Base-by-base conservation (phyloP, 2,113 vertebrate genomes). In the Perca schrenkii region DNA sequence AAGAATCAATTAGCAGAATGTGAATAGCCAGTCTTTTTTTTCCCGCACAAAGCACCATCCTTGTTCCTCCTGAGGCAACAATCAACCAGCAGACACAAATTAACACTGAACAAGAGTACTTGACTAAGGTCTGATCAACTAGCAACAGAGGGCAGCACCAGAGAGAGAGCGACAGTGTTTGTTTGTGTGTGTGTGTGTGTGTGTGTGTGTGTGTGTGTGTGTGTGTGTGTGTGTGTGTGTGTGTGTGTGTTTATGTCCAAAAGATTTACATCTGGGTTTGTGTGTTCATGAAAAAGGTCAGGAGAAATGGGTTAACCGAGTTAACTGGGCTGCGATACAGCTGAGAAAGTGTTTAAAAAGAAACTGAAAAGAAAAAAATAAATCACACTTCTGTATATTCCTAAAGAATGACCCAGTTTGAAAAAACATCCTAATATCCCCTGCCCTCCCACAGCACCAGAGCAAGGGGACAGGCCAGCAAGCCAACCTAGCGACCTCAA, bases 51-150 rank as follows among this genome's bases (percentile, higher is more conserved):
- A 74, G 77, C 54, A 15, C 58, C 13, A 21, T 67, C 62, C 65
- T 77, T 71, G 74, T 81, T 79, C 67, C 88, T 88, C 91, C 86
- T 57, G 91, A 91, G 92, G 90, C 90, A 90, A 90, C 79, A 87
- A 91, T 91, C 89, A 90, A 86, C 66, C 65, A 64, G 88, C 53
- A 84, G 85, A 90, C 86, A 89, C 92, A 90, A 92, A 94, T 93
- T 86, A 92, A 81, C 72, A 84, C 60, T 6, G 89, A 93, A 91
- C 87, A 82, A 90, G 88, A 87, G 80, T 21, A 25, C 86, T 89
- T 79, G 74, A 79, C 82, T 82, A 25, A 84, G 71, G 58, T 87
- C 79, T 74, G 56, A 89, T 81, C 31, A 40, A 74, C 64, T 21
- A 31, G 74, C 61, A 75, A 69, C 12, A 78, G 65, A 86, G 53